Conservation (phyloP, 1,140 invertebrate genomes). For the Trichonephila clavipes region DNA sequence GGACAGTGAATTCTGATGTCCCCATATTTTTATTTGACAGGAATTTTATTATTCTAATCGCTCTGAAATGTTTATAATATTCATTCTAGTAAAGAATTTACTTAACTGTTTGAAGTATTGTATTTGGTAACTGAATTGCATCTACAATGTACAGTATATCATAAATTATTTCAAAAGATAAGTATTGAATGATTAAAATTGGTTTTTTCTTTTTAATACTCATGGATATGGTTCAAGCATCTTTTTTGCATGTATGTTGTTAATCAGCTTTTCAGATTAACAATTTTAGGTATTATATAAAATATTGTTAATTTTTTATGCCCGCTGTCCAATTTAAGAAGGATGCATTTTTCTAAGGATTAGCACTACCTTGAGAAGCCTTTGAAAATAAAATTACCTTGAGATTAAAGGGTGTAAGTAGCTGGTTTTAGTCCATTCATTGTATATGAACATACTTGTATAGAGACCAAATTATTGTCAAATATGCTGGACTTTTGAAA, state of each 20-base stretch:
- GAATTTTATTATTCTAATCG: constrained; percentile 29
- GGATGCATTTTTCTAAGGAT: not conserved
- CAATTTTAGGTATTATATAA: constrained; percentile 27
- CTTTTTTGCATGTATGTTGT: constrained; percentile 19
- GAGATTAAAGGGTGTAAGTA: constrained; percentile 65
- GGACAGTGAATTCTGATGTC: not conserved
- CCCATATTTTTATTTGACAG: not conserved
- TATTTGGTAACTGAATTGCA: not conserved
- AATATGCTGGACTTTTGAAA: constrained; percentile 47
- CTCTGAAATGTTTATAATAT: constrained; percentile 23
- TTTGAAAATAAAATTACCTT: constrained; percentile 48
- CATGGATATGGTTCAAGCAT: not conserved
- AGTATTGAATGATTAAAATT: not conserved
- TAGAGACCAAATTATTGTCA: constrained; percentile 44
- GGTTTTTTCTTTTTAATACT: constrained; percentile 18
- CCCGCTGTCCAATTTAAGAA: constrained; percentile 27
- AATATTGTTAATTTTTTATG: constrained; percentile 23
- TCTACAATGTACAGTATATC: not conserved
- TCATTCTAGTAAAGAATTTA: not conserved
- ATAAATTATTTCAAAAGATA: not conserved
- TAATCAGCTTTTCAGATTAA: constrained; percentile 18
- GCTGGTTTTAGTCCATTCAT: constrained; percentile 39
- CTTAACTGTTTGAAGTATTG: not conserved
- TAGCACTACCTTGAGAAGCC: constrained; percentile 33
- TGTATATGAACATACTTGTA: constrained; percentile 74